Conservation (phyloP, 2,113 vertebrate species). For the Sturnus vulgaris region DNA sequence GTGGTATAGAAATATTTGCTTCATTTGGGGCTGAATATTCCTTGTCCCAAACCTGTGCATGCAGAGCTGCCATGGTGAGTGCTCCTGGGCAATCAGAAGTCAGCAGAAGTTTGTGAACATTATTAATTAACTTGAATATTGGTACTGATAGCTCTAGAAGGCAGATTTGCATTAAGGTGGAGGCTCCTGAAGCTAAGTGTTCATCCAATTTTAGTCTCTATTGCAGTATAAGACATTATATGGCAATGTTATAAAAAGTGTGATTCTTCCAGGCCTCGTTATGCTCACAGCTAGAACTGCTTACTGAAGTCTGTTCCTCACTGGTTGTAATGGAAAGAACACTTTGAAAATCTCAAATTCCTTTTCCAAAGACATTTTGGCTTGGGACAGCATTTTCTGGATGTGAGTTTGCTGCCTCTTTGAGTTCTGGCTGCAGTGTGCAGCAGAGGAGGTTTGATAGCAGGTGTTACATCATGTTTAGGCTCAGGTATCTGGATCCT, state of each 20-base stretch:
- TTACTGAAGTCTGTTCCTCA: neutral
- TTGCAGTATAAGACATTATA: neutral
- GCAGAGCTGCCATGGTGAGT: accelerated
- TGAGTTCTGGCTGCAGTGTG: neutral
- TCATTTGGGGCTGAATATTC: neutral
- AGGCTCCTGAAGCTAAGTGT: neutral
- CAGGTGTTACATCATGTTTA: neutral
- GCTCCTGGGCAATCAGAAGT: neutral
- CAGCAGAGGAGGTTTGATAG: neutral
- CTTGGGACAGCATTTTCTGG: neutral
- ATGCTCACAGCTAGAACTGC: neutral
- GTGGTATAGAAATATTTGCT: neutral
- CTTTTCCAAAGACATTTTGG: neutral
- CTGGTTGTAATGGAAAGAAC: neutral
- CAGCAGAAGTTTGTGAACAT: neutral
- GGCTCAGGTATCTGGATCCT: neutral
- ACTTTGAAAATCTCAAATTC: neutral
- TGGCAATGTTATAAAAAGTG: neutral
- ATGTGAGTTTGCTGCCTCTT: neutral
- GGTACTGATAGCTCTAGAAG: neutral
- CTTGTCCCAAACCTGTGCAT: neutral
- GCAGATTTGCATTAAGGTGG: neutral
- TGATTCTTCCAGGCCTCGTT: neutral
- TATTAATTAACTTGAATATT: neutral
- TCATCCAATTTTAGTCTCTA: neutral